Conservation (phyloP, 2,888 invertebrate species). For the Aphodius granarius region DNA sequence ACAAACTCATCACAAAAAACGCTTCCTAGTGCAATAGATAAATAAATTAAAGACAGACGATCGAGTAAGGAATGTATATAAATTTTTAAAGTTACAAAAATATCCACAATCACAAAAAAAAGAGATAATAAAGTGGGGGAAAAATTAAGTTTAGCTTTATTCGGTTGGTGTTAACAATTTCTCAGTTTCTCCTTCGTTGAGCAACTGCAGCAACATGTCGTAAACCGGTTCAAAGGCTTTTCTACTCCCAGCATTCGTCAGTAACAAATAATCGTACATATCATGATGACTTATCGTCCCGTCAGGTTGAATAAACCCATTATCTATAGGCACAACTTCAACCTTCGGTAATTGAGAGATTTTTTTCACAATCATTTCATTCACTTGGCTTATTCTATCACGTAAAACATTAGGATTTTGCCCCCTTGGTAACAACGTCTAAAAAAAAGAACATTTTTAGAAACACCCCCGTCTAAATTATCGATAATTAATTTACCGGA, state of each 20-base stretch:
- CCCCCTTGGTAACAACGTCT: conserved; percentile 88
- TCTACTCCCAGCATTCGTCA: conserved; percentile 83
- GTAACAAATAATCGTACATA: conserved; percentile 89
- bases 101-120: background rate
- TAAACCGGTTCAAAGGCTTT: conserved; percentile 86
- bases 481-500: conserved; percentile 67
- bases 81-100: background rate
- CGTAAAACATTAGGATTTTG: conserved; percentile 81
- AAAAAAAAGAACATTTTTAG: conserved; percentile 44
- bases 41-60: background rate
- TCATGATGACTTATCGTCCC: conserved; percentile 86
- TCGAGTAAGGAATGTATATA: conserved; percentile 3
- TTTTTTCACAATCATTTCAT: conserved; percentile 69
- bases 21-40: background rate
- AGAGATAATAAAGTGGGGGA: background rate
- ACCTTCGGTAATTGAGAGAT: conserved; percentile 65
- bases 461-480: background rate
- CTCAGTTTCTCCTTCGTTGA: conserved; percentile 75
- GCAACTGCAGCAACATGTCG: conserved; percentile 75
- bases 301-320: conserved; percentile 75
- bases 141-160: conserved; percentile 47
- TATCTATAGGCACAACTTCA: conserved; percentile 78
- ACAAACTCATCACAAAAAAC: background rate
- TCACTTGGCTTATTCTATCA: conserved; percentile 75
- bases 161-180: conserved; percentile 74